phyloP scores from a whole-genome alignment of 2,113 vertebrate genomes.

The Nesogale talazaci region DNA sequence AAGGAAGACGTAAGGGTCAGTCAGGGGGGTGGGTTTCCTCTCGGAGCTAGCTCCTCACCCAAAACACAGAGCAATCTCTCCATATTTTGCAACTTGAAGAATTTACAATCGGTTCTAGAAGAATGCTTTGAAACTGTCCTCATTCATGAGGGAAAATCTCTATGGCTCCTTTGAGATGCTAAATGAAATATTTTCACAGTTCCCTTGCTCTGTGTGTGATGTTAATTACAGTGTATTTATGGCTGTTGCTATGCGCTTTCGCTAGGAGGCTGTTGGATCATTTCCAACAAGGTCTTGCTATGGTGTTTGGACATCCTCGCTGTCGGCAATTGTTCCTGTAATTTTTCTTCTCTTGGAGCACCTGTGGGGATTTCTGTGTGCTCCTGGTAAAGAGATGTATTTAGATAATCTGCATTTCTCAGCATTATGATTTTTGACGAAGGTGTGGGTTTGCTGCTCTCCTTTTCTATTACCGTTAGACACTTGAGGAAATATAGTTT shows the following conservation, averaged over 20 bases:
- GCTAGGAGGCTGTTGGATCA: conserved; percentile 56
- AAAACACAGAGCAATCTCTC: not conserved
- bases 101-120: conserved; percentile 50
- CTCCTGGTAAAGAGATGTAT: conserved; percentile 33
- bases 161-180: conserved; percentile 57
- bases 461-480: conserved; percentile 9
- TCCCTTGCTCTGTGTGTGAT: conserved; percentile 44
- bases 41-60: not conserved
- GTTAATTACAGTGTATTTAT: conserved; percentile 71
- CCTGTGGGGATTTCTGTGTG: conserved; percentile 9
- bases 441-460: not conserved
- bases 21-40: not conserved
- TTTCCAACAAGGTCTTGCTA: conserved; percentile 62
- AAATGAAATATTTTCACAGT: conserved; percentile 72
- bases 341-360: conserved; percentile 56
- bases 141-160: conserved; percentile 53
- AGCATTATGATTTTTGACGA: conserved; percentile 42
- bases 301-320: conserved; percentile 65
- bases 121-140: conserved; percentile 70
- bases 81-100: conserved; percentile 14
- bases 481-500: not conserved
- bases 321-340: not conserved
- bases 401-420: conserved; percentile 41
- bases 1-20: not conserved
- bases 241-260: conserved; percentile 56